Evolutionary conservation across 2,113 vertebrate genomes (phyloP), one percentile per base, ranked within the genome.

Genomic region (Neofelis nebulosa): DNA sequence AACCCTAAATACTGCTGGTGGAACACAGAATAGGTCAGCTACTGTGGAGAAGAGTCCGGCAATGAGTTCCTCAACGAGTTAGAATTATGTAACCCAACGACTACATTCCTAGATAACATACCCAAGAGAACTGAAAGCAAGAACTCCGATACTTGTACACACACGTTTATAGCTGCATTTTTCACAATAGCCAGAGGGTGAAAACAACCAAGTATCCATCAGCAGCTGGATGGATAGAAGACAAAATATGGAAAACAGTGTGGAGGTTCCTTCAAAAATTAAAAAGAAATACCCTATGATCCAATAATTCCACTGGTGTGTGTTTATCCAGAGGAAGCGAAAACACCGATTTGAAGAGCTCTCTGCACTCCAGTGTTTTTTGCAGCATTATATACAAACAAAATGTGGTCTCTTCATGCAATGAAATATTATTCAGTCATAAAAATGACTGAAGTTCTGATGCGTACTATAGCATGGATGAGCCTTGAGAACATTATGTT

Each of bases 1-100:
- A 68, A 29, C 15, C 7, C 27, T 83, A 31, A 14, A 19, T 16
- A 3, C 15, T 41, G 81, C 61, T 9, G 16, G 29, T 66, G 61
- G 81, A 65, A 19, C 45, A 9, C 1, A 19, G 13, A 19, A 21
- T 16, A 12, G 48, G 7, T 27, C 36, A 66, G 84, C 7, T 6
- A 0, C 84, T 15, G 45, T n/a, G 65, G 31, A n/a, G 3, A 16
- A 2, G 38, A 1, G 13, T 4, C 11, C 8, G 45, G 33, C 7
- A 3, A 23, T 2, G 57, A 61, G 45, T 18, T 52, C 31, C 61
- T 36, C 65, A n/a, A 11, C 12, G 6, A 14, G 13, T 16, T 16
- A 12, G 8, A n/a, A 27, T 4, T 14, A 5, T 2, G 3, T 14
- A 25, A 57, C 12, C 38, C 52, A 61, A 29, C 38, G 48, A 4